Evolutionary conservation across 2,888 invertebrate species (phyloP).

Genomic region (Eupsilia transversa): DNA sequence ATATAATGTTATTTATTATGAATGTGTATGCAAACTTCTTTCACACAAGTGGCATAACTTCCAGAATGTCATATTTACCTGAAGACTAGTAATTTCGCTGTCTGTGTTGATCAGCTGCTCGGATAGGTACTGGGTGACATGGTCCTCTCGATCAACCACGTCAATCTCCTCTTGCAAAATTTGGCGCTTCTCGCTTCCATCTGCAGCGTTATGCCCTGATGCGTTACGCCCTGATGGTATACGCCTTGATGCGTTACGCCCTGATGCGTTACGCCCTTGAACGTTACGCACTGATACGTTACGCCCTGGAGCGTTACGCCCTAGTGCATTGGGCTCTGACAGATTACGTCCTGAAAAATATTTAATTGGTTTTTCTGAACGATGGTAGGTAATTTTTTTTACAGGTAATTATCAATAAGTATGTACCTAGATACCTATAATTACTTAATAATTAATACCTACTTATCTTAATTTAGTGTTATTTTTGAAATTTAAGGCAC

Average conservation of each 20-base stretch:
- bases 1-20: too few species aligned
- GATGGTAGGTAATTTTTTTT: background rate
- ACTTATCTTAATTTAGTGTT: background rate
- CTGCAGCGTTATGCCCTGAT: background rate
- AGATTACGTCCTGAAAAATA: background rate
- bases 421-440: background rate
- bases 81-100: slow-evolving; percentile 69
- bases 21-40: too few species aligned
- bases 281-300: background rate
- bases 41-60: too few species aligned
- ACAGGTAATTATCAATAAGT: background rate
- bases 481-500: background rate
- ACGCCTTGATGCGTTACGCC: too few species aligned
- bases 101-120: slow-evolving; percentile 70
- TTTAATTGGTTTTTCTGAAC: background rate
- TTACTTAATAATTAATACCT: background rate
- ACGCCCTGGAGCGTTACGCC: background rate
- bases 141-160: slow-evolving; percentile 55
- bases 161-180: slow-evolving; percentile 26
- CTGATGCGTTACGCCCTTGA: background rate
- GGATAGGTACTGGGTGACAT: slow-evolving; percentile 58
- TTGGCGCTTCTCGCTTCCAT: background rate
- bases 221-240: background rate
- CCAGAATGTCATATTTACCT: slow-evolving; percentile 54
- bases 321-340: background rate